These are phyloP conservation scores for Scophthalmus maximus DNA, from an alignment of 2,113 vertebrate genomes.

Conservation along the genomic window DNA sequence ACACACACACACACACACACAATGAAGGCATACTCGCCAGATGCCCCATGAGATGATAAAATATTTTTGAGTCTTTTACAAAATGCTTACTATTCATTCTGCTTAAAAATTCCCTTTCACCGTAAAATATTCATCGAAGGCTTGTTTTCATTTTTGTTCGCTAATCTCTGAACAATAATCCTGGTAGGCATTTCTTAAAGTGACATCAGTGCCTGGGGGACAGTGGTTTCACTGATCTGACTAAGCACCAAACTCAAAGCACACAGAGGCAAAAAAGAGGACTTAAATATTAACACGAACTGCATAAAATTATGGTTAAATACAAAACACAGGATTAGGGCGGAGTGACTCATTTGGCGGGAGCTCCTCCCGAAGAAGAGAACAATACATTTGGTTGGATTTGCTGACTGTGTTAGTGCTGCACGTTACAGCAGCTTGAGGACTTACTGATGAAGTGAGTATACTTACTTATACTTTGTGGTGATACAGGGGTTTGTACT, in stretches of 20 bases:
- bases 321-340: neutral
- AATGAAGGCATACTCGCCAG: slow-evolving; percentile 61
- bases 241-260: slow-evolving; percentile 46
- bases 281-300: slow-evolving; percentile 42
- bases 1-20: slow-evolving; percentile 48
- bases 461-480: neutral
- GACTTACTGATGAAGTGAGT: neutral
- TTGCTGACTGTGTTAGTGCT: slow-evolving; percentile 11
- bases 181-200: slow-evolving; percentile 61
- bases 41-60: slow-evolving; percentile 73
- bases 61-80: slow-evolving; percentile 73
- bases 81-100: slow-evolving; percentile 74
- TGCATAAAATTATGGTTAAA: slow-evolving; percentile 8
- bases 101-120: slow-evolving; percentile 72
- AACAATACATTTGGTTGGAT: slow-evolving; percentile 6
- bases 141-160: slow-evolving; percentile 71
- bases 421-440: neutral
- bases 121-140: slow-evolving; percentile 57
- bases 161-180: slow-evolving; percentile 74
- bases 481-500: neutral
- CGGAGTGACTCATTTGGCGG: neutral
- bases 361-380: slow-evolving; percentile 21
- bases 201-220: slow-evolving; percentile 69
- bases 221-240: slow-evolving; percentile 55
- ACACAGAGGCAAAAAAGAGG: slow-evolving; percentile 16